These are phyloP conservation scores for Oophaga pumilio DNA, from an alignment of 2,113 vertebrate species.

Conservation along the genomic window DNA sequence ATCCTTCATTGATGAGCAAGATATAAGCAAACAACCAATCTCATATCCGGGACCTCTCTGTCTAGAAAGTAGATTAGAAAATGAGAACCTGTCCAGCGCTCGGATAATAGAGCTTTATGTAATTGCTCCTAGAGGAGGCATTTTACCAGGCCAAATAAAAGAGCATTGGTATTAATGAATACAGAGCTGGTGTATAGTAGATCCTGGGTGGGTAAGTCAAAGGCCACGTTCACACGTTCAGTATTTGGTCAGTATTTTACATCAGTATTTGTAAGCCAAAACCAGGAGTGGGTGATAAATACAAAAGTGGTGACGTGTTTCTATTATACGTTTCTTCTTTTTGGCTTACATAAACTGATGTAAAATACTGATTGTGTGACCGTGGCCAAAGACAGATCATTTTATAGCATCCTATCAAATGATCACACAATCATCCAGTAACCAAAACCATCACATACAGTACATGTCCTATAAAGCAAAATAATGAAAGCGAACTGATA, in stretches of 20 bases:
- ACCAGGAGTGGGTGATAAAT: too few species aligned
- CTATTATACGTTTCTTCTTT: too few species aligned
- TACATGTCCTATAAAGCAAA: neutral
- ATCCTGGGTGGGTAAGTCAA: neutral
- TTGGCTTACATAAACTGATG: too few species aligned
- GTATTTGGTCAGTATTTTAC: too few species aligned
- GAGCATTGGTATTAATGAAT: neutral
- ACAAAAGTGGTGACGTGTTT: too few species aligned
- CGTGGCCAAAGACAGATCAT: neutral
- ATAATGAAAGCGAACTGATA: neutral
- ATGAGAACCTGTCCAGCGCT: neutral
- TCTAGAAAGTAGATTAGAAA: neutral
- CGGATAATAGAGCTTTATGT: neutral
- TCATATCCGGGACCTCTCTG: neutral
- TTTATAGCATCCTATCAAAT: neutral
- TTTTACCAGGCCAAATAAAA: neutral
- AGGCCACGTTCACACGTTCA: too few species aligned
- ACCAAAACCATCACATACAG: neutral
- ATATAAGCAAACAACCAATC: neutral
- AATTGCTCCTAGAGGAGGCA: neutral
- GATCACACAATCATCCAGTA: neutral
- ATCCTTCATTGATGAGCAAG: neutral
- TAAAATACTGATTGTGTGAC: too few species aligned
- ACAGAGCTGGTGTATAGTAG: neutral
- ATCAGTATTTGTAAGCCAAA: too few species aligned